Evolutionary conservation across 2,797 vertebrate species (phyloP).

Genomic region (Amblyraja radiata): DNA sequence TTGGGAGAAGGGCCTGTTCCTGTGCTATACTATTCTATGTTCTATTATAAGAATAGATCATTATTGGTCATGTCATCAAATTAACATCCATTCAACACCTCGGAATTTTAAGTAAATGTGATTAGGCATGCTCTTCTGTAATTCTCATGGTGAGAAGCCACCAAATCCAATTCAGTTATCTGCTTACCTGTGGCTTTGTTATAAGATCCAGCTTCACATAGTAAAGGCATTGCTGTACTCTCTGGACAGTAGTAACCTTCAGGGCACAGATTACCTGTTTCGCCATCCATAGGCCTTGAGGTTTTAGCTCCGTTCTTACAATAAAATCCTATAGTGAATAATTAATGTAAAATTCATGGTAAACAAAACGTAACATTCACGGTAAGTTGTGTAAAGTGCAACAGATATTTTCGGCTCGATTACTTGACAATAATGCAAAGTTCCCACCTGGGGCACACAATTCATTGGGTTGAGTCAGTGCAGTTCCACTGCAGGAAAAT

Average conservation of each 20-base stretch:
- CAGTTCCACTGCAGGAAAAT: conserved; percentile 67
- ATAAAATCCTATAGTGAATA: conserved; percentile 66
- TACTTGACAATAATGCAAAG: not conserved
- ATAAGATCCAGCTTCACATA: conserved; percentile 63
- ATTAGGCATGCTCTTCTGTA: not conserved
- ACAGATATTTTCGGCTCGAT: not conserved
- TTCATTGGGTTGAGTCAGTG: conserved; percentile 62
- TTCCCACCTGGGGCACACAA: conserved; percentile 65
- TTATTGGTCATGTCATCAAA: not conserved
- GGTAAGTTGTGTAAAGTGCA: not conserved
- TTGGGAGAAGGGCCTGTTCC: no score
- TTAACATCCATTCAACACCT: not conserved
- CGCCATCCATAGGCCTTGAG: conserved; percentile 58
- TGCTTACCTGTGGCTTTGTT: conserved; percentile 65
- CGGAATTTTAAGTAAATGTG: not conserved
- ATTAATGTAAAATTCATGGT: not conserved
- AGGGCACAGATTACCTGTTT: conserved; percentile 65
- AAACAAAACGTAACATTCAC: not conserved
- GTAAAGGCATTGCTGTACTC: conserved; percentile 56
- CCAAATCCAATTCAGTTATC: not conserved
- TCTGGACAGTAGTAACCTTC: conserved; percentile 62
- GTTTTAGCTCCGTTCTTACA: conserved; percentile 61
- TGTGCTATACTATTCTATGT: no score
- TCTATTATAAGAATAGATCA: not conserved
- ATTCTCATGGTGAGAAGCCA: not conserved